A percentile compares a stretch with the other conserved stretches of the same genome.
Conservation (phyloP, 2,797 vertebrate species). For the Hoplostethus atlanticus region DNA sequence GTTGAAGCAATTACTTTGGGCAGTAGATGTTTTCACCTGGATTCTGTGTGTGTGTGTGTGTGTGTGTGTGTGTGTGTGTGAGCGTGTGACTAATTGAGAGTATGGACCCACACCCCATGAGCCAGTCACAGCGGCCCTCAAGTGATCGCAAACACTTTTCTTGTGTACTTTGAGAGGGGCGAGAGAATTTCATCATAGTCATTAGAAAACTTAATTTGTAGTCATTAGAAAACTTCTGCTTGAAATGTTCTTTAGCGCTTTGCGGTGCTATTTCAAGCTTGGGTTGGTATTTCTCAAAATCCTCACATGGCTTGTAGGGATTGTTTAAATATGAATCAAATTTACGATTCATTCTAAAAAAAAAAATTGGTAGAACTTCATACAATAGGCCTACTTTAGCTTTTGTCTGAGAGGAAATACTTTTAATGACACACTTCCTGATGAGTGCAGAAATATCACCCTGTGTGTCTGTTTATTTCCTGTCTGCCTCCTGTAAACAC, state of each 20-base stretch:
- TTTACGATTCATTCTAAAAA: neutral
- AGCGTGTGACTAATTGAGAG: conserved; percentile 66
- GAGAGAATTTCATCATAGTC: conserved; percentile 3
- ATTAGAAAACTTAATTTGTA: neutral
- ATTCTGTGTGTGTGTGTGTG: conserved; percentile 45
- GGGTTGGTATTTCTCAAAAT: neutral
- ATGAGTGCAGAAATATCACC: conserved; percentile 22
- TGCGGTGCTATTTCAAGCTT: neutral
- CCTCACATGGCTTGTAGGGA: too few species aligned
- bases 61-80: conserved; percentile 48
- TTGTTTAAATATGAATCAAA: neutral
- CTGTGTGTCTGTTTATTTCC: conserved; percentile 53
- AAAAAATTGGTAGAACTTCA: neutral
- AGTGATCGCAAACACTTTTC: conserved; percentile 46
- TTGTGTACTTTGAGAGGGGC: conserved; percentile 30
- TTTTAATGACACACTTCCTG: conserved; percentile 5
- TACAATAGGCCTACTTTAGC: neutral
- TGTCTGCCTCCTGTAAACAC: conserved; percentile 57
- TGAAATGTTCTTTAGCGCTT: neutral
- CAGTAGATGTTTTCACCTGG: conserved; percentile 69
- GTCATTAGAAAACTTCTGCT: neutral
- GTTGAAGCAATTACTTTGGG: conserved; percentile 78
- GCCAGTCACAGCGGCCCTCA: conserved; percentile 46
- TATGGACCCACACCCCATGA: conserved; percentile 43
- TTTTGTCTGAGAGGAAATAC: conserved; percentile 1